phyloP scores from a whole-genome alignment of 2,797 vertebrate genomes.

The Muscicapa comitata region DNA sequence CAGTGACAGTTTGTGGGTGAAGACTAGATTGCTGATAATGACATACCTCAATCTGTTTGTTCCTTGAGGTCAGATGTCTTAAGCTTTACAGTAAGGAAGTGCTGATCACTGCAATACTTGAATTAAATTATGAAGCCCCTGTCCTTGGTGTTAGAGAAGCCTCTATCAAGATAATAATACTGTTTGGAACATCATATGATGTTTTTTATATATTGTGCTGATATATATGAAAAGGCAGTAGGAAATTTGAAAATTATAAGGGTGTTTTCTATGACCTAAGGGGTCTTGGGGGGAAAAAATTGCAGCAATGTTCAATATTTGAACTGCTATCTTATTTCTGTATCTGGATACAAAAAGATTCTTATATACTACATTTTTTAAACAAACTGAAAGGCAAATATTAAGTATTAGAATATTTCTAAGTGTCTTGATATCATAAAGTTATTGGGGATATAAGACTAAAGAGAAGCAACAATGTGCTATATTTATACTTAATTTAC shows the following conservation, averaged over 20 bases:
- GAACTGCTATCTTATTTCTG: not conserved
- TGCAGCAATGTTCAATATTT: not conserved
- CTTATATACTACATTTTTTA: accelerated
- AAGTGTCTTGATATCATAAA: not conserved
- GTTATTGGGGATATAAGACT: not conserved
- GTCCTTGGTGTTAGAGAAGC: not conserved
- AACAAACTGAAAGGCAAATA: not conserved
- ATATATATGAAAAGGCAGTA: not conserved
- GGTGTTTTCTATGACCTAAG: not conserved
- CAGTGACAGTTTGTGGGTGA: not conserved
- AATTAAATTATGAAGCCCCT: not conserved
- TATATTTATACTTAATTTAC: not conserved
- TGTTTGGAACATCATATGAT: not conserved
- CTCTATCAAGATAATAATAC: not conserved
- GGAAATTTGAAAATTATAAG: not conserved
- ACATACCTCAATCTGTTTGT: not conserved
- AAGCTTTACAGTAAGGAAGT: not conserved
- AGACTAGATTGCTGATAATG: not conserved
- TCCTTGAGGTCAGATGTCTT: not conserved
- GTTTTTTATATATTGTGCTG: not conserved
- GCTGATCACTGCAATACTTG: not conserved
- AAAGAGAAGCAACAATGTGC: not conserved
- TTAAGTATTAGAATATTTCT: not conserved
- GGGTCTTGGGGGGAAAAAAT: not conserved
- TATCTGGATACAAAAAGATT: not conserved